These are phyloP conservation scores for Cepaea hortensis DNA, from an alignment of 2,888 invertebrate genomes.

Conservation along the genomic window DNA sequence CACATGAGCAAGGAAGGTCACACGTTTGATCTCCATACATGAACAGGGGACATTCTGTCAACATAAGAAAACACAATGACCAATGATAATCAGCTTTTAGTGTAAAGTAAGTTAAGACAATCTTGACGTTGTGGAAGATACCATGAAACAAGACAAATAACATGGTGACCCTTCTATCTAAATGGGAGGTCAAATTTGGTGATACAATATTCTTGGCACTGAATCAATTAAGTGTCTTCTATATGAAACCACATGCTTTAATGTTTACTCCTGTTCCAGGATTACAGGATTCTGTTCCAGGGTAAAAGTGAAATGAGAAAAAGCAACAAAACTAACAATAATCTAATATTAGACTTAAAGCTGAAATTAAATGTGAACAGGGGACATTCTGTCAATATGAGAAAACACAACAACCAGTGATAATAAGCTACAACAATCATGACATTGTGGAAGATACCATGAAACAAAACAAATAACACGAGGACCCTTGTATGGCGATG, in stretches of 20 bases:
- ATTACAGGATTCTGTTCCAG: too few species aligned
- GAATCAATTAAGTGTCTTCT: too few species aligned
- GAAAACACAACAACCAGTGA: background rate
- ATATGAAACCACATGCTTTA: too few species aligned
- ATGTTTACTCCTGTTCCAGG: too few species aligned
- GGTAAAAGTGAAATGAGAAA: too few species aligned
- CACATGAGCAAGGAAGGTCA: conserved; percentile 9
- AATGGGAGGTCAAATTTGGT: background rate
- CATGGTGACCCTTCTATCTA: background rate
- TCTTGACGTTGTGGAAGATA: background rate
- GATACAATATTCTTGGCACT: too few species aligned
- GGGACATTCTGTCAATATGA: conserved; percentile 1
- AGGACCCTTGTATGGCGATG: background rate
- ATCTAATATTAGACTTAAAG: too few species aligned
- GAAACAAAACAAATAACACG: background rate
- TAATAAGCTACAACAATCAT: background rate
- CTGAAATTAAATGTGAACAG: background rate
- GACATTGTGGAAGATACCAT: background rate
- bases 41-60: conserved; percentile 8
- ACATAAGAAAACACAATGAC: background rate
- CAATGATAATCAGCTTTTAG: background rate
- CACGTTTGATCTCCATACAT: background rate
- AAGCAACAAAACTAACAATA: too few species aligned
- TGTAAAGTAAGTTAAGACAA: too few species aligned
- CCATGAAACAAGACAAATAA: background rate